Base-by-base conservation (phyloP, 2,888 invertebrate species). In the Ptychoptera albimana region DNA sequence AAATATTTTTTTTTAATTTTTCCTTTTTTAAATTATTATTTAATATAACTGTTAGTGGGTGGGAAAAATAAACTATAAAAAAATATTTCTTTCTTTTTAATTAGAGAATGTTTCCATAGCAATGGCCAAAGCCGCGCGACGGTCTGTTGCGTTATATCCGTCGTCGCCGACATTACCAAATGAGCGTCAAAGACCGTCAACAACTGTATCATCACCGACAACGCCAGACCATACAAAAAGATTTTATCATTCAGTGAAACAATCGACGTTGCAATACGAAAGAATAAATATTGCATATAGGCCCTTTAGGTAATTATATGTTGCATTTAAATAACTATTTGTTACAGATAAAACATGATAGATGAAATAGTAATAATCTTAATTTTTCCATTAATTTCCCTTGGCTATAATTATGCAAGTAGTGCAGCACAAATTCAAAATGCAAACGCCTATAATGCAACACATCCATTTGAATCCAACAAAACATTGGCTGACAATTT, bases 91-190 rank as follows among this genome's bases (percentile, higher is more conserved):
- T n/a, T n/a, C n/a, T n/a, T n/a, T n/a, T n/a, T n/a, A n/a, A n/a
- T n/a, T 52, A 64, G 64, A 62, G 60, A 54, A 66, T 66, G 65
- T 60, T 57, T 55, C 55, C 60, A 53, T 66, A 64, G 63, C 64
- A 55, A 66, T 66, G 65, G 65, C 66, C 53, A 66, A 61, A 63
- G 57, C 64, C 60, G 59, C 64, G 56, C 64, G 64, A 61, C 65
- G 64, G 56, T 55, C 57, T 50, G 53, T 56, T 56, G 59, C 56
- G 52, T 58, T 53, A 50, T 52, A 53, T 48, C 53, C 51, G 51
- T 52, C 50, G 52, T 49, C 50, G 51, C 51, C 51, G 50, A 48
- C 53, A 50, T 43, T 43, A 23, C 50, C 46, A 45, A 47, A 45
- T 50, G 52, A 41, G 51, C 54, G 42, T 48, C 49, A 3, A 38